Evolutionary conservation across 2,888 invertebrate species (phyloP).

Genomic region (Drosophila picticornis): DNA sequence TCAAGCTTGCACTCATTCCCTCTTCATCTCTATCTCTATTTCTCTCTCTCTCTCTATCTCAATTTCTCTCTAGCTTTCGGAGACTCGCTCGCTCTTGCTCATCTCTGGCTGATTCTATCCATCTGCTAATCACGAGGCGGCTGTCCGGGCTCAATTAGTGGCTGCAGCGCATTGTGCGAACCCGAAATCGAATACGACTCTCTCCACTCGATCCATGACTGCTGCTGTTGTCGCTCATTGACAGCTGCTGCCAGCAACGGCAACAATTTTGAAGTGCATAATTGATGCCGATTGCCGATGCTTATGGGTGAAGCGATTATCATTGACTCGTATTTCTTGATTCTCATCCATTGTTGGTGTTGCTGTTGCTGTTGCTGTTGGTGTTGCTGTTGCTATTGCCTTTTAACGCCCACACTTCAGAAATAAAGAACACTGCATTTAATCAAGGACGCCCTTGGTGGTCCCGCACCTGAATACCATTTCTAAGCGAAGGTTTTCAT

Average conservation of each 20-base stretch:
- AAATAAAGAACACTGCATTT: slow-evolving; percentile 18
- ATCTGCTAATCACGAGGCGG: slow-evolving; percentile 39
- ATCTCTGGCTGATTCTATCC: slow-evolving; percentile 8
- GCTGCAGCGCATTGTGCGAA: slow-evolving; percentile 18
- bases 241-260: slow-evolving; percentile 43
- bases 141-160: slow-evolving; percentile 40
- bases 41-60: background rate
- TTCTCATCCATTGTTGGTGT: slow-evolving; percentile 12
- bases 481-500: background rate
- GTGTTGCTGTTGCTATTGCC: slow-evolving; percentile 33
- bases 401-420: slow-evolving; percentile 41
- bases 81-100: background rate
- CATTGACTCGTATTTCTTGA: slow-evolving; percentile 23
- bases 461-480: slow-evolving; percentile 17
- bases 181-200: slow-evolving; percentile 3
- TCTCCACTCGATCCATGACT: slow-evolving; percentile 17
- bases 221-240: slow-evolving; percentile 24
- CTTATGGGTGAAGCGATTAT: slow-evolving; percentile 43
- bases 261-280: slow-evolving; percentile 59
- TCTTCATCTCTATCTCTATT: background rate
- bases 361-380: slow-evolving; percentile 10
- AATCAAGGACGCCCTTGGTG: slow-evolving; percentile 34
- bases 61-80: background rate
- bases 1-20: background rate
- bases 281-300: slow-evolving; percentile 62